A percentile compares a stretch with the other conserved stretches of the same genome.
Evolutionary conservation across 2,113 vertebrate species (phyloP).

Genomic region (Quiscalus mexicanus): DNA sequence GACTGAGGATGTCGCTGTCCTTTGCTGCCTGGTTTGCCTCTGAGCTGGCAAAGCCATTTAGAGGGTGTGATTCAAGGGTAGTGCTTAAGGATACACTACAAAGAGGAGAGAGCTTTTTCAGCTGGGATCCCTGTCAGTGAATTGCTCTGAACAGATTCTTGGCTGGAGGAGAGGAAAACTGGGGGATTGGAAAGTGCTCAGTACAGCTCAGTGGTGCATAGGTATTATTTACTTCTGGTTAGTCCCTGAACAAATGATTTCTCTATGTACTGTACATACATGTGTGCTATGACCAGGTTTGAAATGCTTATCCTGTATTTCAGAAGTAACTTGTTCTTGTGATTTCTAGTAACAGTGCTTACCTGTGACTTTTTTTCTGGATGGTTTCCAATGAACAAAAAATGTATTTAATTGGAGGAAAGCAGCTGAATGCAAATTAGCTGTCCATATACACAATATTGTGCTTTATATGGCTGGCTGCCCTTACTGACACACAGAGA

Average conservation of each 20-base stretch:
- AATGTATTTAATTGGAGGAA: background rate
- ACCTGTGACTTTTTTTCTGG: background rate
- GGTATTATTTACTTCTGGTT: background rate
- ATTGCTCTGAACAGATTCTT: background rate
- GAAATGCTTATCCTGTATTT: background rate
- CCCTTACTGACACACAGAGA: background rate
- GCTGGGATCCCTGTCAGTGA: background rate
- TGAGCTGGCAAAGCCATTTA: background rate
- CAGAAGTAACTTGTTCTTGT: background rate
- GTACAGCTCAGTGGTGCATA: background rate
- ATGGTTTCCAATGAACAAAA: background rate
- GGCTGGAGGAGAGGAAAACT: background rate
- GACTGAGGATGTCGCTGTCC: background rate
- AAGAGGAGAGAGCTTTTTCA: background rate
- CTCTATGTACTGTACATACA: background rate
- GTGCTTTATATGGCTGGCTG: background rate
- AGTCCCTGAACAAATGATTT: background rate
- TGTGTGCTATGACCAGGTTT: background rate
- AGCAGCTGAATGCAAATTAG: background rate
- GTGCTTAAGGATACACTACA: background rate
- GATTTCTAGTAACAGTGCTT: background rate
- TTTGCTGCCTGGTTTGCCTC: background rate
- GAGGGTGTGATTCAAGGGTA: background rate
- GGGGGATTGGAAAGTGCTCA: fast-evolving
- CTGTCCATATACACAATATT: background rate